Evolutionary conservation across 2,888 invertebrate genomes (phyloP).

Genomic region (Eucriotettix oculatus): DNA sequence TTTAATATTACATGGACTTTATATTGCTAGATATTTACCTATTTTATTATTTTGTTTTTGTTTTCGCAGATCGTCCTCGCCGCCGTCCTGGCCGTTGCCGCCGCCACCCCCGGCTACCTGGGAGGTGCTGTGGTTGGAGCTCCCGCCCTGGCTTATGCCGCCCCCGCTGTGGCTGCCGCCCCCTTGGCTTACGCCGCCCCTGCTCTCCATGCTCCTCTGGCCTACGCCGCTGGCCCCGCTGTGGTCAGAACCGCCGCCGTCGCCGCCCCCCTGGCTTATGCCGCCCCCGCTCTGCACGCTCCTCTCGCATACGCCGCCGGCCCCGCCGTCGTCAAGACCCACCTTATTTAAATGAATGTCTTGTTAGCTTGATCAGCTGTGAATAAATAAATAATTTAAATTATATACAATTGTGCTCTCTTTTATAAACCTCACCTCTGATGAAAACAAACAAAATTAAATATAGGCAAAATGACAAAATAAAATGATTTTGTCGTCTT

Average conservation of each 20-base stretch:
- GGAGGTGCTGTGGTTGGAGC: slow-evolving; percentile 26
- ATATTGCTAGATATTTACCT: too few relatives aligned
- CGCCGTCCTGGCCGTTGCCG: slow-evolving; percentile 35
- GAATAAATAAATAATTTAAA: too few relatives aligned
- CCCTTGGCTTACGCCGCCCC: background rate
- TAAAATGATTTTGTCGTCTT: too few relatives aligned
- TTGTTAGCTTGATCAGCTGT: too few relatives aligned
- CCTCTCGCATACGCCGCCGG: background rate
- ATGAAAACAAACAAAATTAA: too few relatives aligned
- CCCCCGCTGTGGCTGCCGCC: slow-evolving; percentile 13
- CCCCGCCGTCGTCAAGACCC: background rate
- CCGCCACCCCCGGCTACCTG: slow-evolving; percentile 38
- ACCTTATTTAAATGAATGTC: background rate
- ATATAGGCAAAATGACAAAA: too few relatives aligned
- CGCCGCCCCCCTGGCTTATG: background rate
- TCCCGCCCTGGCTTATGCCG: slow-evolving; percentile 19
- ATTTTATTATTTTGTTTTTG: background rate
- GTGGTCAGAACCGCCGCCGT: background rate
- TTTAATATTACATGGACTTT: too few relatives aligned
- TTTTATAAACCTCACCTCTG: too few relatives aligned
- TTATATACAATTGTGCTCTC: too few relatives aligned
- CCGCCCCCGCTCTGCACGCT: background rate
- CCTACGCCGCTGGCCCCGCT: background rate
- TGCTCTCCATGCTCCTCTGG: background rate
- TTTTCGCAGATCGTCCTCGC: background rate